Evolutionary conservation across 1,140 invertebrate species (phyloP).

Genomic region (Panagrolaimus sp.): DNA sequence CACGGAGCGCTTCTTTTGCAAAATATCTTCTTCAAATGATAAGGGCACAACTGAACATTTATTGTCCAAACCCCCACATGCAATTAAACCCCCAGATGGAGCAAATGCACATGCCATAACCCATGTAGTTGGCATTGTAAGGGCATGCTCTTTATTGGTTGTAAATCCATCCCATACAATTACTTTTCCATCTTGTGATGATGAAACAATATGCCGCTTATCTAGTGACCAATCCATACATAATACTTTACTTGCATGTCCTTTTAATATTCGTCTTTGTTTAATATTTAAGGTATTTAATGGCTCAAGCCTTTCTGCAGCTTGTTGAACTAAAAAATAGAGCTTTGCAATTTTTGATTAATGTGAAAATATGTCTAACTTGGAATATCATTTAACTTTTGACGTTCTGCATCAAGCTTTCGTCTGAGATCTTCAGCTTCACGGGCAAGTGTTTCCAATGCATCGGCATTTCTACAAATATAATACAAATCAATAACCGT

Average conservation of each 20-base stretch:
- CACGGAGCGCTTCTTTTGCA: constrained; percentile 85
- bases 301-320: constrained; percentile 83
- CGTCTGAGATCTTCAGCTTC: constrained; percentile 83
- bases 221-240: constrained; percentile 98
- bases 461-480: constrained; percentile 25
- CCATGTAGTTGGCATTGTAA: constrained; percentile 98
- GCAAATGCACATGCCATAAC: constrained; percentile 98
- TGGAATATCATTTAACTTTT: constrained; percentile 93
- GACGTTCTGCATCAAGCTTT: constrained; percentile 88
- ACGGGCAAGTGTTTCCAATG: constrained; percentile 43
- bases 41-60: constrained; percentile 96
- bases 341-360: neutral
- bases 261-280: constrained; percentile 83
- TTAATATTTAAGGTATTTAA: constrained; percentile 87
- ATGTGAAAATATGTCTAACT: constrained; percentile 64
- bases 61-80: constrained; percentile 96
- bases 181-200: constrained; percentile 91
- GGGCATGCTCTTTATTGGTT: constrained; percentile 94
- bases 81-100: constrained; percentile 86
- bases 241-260: constrained; percentile 95
- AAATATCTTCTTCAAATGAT: constrained; percentile 85
- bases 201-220: constrained; percentile 94
- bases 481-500: no score
- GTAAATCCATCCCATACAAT: constrained; percentile 99
- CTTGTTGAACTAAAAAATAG: constrained; percentile 72